phyloP scores from a whole-genome alignment of 1,140 invertebrate genomes.

The Pectinophora gossypiella region DNA sequence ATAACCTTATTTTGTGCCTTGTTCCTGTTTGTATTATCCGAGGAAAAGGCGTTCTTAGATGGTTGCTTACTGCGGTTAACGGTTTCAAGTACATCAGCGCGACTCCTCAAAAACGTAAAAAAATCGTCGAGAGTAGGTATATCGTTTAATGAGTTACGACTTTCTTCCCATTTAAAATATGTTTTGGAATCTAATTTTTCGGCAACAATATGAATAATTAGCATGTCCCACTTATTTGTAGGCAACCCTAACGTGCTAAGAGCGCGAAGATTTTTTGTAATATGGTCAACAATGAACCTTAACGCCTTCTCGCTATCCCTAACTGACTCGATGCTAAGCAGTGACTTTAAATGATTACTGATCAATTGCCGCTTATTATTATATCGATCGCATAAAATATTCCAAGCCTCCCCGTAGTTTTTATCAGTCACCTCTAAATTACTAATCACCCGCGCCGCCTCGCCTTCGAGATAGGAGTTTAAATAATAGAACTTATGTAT shows the following conservation, averaged over 20 bases:
- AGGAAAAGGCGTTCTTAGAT: too few species aligned
- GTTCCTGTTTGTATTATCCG: background rate
- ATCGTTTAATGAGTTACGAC: slow-evolving; percentile 9
- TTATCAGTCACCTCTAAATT: slow-evolving; percentile 18
- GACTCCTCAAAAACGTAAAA: background rate
- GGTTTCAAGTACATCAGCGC: background rate
- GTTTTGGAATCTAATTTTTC: slow-evolving; percentile 14
- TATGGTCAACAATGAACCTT: slow-evolving; percentile 9
- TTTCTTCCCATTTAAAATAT: slow-evolving; percentile 17
- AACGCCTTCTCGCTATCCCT: slow-evolving; percentile 10
- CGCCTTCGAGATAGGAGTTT: slow-evolving; percentile 17
- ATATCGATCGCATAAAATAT: too few species aligned
- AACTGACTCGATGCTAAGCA: slow-evolving; percentile 18
- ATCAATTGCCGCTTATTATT: too few species aligned
- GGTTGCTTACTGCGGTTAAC: background rate
- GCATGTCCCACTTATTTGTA: slow-evolving; percentile 16
- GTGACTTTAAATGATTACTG: slow-evolving; percentile 21
- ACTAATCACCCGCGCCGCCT: too few species aligned
- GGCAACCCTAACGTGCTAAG: slow-evolving; percentile 10
- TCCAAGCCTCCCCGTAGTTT: slow-evolving; percentile 23
- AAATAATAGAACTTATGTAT: too few species aligned
- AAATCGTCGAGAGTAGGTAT: background rate
- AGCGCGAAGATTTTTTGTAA: slow-evolving; percentile 19
- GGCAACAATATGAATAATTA: slow-evolving; percentile 6
- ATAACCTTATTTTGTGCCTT: background rate